phyloP scores from a whole-genome alignment of 2,888 invertebrate species.

The Nycteola revayana region DNA sequence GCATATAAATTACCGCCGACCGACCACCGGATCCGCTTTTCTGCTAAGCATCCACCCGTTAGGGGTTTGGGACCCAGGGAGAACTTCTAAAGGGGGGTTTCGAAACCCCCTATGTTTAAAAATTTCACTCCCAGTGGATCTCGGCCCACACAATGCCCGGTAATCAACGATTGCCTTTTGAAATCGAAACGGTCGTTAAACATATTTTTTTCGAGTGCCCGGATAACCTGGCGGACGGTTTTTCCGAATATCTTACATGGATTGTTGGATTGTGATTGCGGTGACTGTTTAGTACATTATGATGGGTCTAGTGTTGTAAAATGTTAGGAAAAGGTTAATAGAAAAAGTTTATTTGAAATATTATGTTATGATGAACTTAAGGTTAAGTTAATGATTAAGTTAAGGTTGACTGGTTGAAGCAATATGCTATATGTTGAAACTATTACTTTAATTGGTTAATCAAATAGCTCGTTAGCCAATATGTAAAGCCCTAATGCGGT shows the following conservation, averaged over 20 bases:
- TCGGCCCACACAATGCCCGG: conserved; percentile 61
- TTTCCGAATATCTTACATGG: conserved; percentile 14
- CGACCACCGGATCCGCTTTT: conserved; percentile 48
- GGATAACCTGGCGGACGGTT: conserved; percentile 26
- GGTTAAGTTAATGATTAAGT: too few species aligned
- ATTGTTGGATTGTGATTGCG: too few species aligned
- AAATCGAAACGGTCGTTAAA: conserved; percentile 76
- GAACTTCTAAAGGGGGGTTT: conserved; percentile 1
- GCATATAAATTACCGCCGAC: conserved; percentile 31
- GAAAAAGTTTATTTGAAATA: too few species aligned
- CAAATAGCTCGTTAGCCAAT: too few species aligned
- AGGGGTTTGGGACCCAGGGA: conserved; percentile 5
- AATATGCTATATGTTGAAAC: too few species aligned
- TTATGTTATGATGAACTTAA: too few species aligned
- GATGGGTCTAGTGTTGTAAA: too few species aligned
- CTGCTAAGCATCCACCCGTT: conserved; percentile 38
- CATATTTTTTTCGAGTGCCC: conserved; percentile 41
- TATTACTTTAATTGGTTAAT: too few species aligned
- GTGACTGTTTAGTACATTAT: too few species aligned
- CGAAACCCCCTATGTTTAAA: conserved; percentile 60
- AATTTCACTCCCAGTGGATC: conserved; percentile 75
- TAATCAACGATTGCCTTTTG: conserved; percentile 80
- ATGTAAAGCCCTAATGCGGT: too few species aligned
- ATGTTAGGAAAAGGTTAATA: too few species aligned
- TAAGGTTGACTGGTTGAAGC: too few species aligned